Conservation (phyloP, 2,797 vertebrate genomes). For the Sebastes cheni region DNA sequence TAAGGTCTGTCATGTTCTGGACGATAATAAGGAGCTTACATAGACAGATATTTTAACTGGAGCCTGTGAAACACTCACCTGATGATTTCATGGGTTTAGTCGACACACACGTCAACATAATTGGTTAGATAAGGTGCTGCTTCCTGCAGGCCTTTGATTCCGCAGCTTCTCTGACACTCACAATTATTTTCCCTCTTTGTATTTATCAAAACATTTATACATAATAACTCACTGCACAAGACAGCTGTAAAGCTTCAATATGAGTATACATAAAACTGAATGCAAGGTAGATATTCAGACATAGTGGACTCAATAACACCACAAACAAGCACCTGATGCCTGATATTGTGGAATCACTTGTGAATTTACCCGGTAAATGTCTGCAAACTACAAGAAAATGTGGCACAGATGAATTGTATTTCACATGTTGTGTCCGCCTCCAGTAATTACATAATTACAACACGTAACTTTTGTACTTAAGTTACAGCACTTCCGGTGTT, state of each 20-base stretch:
- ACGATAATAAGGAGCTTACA: conserved; percentile 23
- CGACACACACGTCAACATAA: conserved; percentile 14
- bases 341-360: no score
- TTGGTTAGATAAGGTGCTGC: conserved; percentile 27
- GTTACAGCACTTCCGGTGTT: no score
- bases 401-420: no score
- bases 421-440: no score
- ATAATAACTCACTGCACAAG: not conserved
- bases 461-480: no score
- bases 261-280: not conserved
- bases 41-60: conserved; percentile 35
- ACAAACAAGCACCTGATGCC: no score
- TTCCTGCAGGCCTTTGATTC: conserved; percentile 10
- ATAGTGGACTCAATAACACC: no score
- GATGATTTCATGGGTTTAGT: not conserved
- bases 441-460: no score
- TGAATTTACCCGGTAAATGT: no score
- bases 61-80: conserved; percentile 10
- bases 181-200: conserved; percentile 1
- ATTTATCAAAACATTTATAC: not conserved
- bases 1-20: not conserved
- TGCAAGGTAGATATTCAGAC: not conserved
- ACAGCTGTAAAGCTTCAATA: not conserved
- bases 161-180: not conserved
- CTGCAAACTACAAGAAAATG: no score